Conservation (phyloP, 2,113 vertebrate species). For the Boleophthalmus pectinirostris region DNA sequence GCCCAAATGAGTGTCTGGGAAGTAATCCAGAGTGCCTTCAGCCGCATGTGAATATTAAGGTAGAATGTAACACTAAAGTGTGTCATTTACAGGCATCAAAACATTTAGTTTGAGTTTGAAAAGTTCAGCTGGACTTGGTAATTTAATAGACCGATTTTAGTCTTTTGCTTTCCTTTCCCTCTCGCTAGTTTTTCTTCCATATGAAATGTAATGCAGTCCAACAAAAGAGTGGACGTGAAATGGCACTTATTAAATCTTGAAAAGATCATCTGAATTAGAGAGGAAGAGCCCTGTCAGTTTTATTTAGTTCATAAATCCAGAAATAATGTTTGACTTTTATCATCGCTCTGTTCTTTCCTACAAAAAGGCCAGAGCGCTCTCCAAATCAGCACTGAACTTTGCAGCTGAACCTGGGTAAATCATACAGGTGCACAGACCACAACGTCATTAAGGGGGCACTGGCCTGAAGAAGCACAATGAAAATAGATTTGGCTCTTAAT, state of each 20-base stretch:
- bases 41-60: constrained; percentile 13
- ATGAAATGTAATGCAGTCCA: constrained; percentile 11
- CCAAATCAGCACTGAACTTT: constrained; percentile 6
- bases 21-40: constrained; percentile 14
- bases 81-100: neutral
- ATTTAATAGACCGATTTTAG: constrained; percentile 2
- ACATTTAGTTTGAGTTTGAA: neutral
- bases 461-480: neutral
- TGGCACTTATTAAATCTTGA: constrained; percentile 11
- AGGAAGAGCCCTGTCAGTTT: constrained; percentile 10
- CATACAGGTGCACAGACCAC: neutral
- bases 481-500: constrained; percentile 7
- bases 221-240: constrained; percentile 6
- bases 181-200: constrained; percentile 1
- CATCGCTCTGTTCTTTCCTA: constrained; percentile 2
- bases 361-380: constrained; percentile 2
- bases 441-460: neutral
- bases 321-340: constrained; percentile 15
- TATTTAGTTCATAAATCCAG: constrained; percentile 11
- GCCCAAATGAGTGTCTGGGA: constrained; percentile 59
- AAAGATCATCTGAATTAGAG: constrained; percentile 13
- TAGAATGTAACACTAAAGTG: neutral
- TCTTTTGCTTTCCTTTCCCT: neutral
- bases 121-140: neutral
- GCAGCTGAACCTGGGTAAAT: constrained; percentile 9